Conservation (phyloP, 2,797 vertebrate species). For the Sarcoramphus papa region DNA sequence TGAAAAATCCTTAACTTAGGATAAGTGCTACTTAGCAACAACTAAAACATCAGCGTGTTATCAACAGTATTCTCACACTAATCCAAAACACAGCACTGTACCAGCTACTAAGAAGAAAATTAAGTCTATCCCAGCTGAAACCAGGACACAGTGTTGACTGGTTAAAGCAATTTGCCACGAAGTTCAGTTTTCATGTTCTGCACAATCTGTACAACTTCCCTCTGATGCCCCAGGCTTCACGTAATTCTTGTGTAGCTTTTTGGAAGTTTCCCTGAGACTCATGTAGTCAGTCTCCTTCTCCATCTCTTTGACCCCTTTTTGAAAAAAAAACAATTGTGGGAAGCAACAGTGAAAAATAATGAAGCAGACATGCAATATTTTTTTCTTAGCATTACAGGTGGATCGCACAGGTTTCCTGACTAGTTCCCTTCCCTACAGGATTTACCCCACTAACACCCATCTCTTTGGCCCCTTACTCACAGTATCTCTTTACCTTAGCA, state of each 20-base stretch:
- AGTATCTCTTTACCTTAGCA: background rate
- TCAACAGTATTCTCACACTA: too few relatives aligned
- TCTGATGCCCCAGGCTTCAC: background rate
- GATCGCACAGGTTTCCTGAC: background rate
- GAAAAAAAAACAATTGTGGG: fast-evolving
- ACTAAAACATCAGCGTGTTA: too few relatives aligned
- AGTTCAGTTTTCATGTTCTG: background rate
- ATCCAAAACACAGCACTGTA: too few relatives aligned
- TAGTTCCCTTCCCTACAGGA: background rate
- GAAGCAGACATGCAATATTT: background rate
- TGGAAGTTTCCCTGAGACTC: background rate
- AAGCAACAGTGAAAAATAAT: background rate
- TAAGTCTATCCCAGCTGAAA: too few relatives aligned
- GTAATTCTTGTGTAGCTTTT: background rate
- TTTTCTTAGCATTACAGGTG: background rate
- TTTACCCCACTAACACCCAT: background rate
- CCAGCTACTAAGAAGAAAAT: too few relatives aligned
- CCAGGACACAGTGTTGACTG: background rate
- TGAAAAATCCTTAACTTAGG: too few relatives aligned
- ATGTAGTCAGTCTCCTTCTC: background rate
- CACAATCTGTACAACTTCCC: background rate
- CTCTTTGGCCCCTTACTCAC: background rate
- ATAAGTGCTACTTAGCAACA: too few relatives aligned
- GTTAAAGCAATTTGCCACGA: background rate
- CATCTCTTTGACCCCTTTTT: background rate